phyloP scores from a whole-genome alignment of 2,888 invertebrate species.

The Drosophila diplacantha region DNA sequence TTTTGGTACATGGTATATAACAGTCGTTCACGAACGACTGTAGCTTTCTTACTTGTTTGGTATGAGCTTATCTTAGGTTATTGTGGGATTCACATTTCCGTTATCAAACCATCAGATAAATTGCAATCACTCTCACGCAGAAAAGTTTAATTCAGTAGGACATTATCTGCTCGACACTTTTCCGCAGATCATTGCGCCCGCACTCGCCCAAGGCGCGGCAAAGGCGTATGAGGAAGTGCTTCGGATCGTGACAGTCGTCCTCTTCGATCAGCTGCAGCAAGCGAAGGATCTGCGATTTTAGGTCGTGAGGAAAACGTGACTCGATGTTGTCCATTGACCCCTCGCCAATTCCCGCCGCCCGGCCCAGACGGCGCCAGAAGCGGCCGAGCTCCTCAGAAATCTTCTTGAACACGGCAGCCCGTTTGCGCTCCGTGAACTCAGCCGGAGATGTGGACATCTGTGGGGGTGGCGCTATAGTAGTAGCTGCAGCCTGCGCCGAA shows the following conservation, averaged over 20 bases:
- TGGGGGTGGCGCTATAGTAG: not conserved
- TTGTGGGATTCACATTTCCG: constrained; percentile 1
- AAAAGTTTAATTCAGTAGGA: constrained; percentile 35
- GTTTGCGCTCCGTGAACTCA: constrained; percentile 61
- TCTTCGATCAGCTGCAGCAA: constrained; percentile 73
- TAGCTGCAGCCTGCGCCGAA: not conserved
- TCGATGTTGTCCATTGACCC: constrained; percentile 74
- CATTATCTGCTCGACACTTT: constrained; percentile 62
- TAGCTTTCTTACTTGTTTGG: too few species aligned
- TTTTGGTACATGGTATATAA: too few species aligned
- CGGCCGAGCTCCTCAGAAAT: constrained; percentile 73
- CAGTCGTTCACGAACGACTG: too few species aligned
- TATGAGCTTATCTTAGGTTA: not conserved
- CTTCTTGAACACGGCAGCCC: constrained; percentile 66
- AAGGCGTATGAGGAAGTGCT: constrained; percentile 48
- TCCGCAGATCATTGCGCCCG: constrained; percentile 67
- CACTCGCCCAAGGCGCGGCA: constrained; percentile 64
- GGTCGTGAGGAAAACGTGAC: constrained; percentile 60
- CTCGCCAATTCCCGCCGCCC: constrained; percentile 68
- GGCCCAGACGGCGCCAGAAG: constrained; percentile 74
- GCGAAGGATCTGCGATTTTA: constrained; percentile 66
- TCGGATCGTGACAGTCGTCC: constrained; percentile 63
- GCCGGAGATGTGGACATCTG: constrained; percentile 39
- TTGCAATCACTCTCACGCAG: not conserved
- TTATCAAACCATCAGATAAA: constrained; percentile 3